A percentile compares a stretch with the other conserved stretches of the same genome.
These are phyloP conservation scores for Lordiphosa clarofinis DNA, from an alignment of 1,140 invertebrate species.

Conservation along the genomic window DNA sequence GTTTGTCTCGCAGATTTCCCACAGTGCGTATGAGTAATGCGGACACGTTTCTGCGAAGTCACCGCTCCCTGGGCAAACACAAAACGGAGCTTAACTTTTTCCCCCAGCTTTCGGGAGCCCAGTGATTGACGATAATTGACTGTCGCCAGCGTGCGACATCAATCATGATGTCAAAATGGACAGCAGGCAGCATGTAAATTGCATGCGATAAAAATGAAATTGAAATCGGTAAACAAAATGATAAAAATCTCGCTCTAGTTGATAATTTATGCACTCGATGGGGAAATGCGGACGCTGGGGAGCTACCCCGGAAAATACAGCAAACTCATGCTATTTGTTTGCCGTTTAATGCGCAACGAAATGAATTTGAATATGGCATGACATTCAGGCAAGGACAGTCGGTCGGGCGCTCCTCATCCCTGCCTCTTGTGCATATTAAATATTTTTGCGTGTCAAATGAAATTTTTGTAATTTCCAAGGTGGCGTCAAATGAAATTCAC, in stretches of 20 bases:
- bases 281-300: not conserved
- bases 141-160: conserved; percentile 67
- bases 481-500: conserved; percentile 64
- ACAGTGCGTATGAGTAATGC: conserved; percentile 64
- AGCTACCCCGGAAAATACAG: conserved; percentile 28
- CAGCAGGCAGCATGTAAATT: conserved; percentile 72
- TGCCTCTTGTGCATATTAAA: conserved; percentile 46
- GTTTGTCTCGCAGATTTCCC: conserved; percentile 15
- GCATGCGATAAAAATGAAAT: conserved; percentile 71
- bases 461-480: conserved; percentile 58
- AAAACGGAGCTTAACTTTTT: conserved; percentile 1
- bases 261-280: conserved; percentile 61
- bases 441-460: conserved; percentile 72
- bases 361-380: conserved; percentile 65
- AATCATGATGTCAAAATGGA: conserved; percentile 73
- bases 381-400: conserved; percentile 45
- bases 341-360: conserved; percentile 53
- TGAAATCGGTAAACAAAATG: conserved; percentile 73
- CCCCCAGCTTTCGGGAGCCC: conserved; percentile 14
- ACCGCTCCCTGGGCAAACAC: conserved; percentile 6
- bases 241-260: conserved; percentile 56
- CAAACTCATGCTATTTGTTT: conserved; percentile 61
- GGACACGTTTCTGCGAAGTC: conserved; percentile 20
- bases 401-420: not conserved
- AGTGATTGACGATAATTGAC: conserved; percentile 77